phyloP scores from a whole-genome alignment of 2,797 vertebrate species.

The Rhynchotus rufescens region DNA sequence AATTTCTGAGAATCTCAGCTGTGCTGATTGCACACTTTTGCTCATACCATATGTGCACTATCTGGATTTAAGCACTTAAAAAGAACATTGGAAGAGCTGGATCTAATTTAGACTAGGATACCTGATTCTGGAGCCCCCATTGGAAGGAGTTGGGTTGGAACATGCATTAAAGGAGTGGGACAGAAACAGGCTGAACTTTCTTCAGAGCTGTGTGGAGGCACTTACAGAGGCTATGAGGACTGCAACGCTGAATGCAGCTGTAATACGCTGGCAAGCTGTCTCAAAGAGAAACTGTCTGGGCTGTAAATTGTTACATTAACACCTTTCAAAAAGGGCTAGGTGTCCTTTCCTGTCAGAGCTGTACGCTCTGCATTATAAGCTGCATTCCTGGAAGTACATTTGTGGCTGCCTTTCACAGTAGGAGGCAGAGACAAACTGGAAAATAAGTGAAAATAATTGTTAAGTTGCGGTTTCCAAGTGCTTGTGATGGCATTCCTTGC shows the following conservation, averaged over 20 bases:
- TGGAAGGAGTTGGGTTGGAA: neutral
- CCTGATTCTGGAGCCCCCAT: neutral
- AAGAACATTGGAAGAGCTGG: neutral
- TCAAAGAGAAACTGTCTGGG: neutral
- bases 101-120: neutral
- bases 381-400: neutral
- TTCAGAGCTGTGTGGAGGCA: neutral
- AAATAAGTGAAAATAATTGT: neutral
- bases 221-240: neutral
- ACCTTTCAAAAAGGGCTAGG: neutral
- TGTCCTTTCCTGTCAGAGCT: neutral
- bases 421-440: neutral
- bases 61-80: neutral
- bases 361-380: neutral
- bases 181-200: neutral
- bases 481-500: neutral
- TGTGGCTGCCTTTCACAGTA: neutral
- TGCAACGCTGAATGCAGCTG: neutral
- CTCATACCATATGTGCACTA: neutral
- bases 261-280: neutral
- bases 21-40: neutral
- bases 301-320: neutral
- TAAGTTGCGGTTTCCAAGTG: neutral
- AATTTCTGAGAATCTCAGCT: neutral
- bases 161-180: rapidly evolving